Evolutionary conservation across 2,113 vertebrate genomes (phyloP), one percentile per base, ranked within the genome.

Genomic region (Melanotaenia duboulayi): DNA sequence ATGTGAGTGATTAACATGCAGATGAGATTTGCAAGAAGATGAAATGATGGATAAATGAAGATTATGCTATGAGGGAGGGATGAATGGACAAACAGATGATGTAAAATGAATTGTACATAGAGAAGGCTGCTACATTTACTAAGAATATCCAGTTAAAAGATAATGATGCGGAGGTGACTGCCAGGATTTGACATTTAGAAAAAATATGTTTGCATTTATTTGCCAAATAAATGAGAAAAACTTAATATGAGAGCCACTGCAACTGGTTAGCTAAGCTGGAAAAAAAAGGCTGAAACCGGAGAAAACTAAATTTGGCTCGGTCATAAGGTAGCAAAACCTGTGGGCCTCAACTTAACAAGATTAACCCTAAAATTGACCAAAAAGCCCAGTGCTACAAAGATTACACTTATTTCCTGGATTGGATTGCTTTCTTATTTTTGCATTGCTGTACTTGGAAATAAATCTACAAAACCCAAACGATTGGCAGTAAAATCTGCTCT

Each of bases 1-100:
- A 71, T 54, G 35, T 82, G 59, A 75, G 39, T 61, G 63, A 78
- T 42, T 25, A 32, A 46, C 83, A 77, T 90, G 82, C 87, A 88
- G 63, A 40, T 49, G 70, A 48, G 44, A 48, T 5, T 17, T 48
- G 17, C 22, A 66, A 25, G 40, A 52, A 49, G 19, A 55, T 32
- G 16, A 22, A 55, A 24, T 39, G 61, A 49, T 67, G 46, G 11
- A 54, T 3, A 7, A 25, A 67, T 57, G 50, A 24, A 54, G 44
- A 65, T 52, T 32, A 23, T 58, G 64, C 22, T 4, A 52, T 61
- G 10, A 48, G 2, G 42, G 17, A 58, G 0, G 9, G 37, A 19
- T 35, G 20, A 64, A 72, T 2, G 23, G 13, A 79, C 19, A 65
- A 22, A 74, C 19, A 2, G 20, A 17, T 44, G 24, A 42, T 50